A percentile compares a stretch with the other conserved stretches of the same genome.
phyloP scores from a whole-genome alignment of 2,888 invertebrate genomes.

The Lamproptera curius region DNA sequence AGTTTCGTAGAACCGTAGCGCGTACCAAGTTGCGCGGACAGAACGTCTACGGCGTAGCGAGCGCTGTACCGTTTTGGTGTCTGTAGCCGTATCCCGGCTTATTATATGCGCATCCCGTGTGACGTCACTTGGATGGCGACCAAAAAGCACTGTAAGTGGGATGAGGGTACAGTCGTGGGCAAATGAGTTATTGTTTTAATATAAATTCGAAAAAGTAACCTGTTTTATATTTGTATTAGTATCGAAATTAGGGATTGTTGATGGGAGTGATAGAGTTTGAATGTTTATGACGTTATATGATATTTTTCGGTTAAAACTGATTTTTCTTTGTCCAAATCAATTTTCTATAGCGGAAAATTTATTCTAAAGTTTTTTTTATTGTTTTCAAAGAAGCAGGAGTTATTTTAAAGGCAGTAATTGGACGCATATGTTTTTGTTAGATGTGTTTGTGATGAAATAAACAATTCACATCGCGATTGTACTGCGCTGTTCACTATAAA shows the following conservation, averaged over 20 bases:
- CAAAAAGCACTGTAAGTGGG: slow-evolving; percentile 52
- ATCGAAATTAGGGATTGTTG: slow-evolving; percentile 22
- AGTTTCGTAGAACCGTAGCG: slow-evolving; percentile 2
- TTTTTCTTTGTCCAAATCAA: background rate
- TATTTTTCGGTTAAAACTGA: background rate
- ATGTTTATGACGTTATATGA: no score
- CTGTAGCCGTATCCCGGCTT: slow-evolving; percentile 45
- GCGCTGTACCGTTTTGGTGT: slow-evolving; percentile 55
- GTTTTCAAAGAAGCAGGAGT: background rate
- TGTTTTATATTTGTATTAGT: slow-evolving; percentile 37
- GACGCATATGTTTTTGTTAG: slow-evolving; percentile 5
- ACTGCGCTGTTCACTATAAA: slow-evolving; percentile 19
- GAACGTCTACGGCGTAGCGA: slow-evolving; percentile 66
- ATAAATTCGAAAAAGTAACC: background rate
- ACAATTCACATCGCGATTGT: slow-evolving; percentile 23
- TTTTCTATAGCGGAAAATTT: background rate
- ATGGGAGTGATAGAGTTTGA: background rate
- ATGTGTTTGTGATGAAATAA: no score
- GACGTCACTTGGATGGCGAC: slow-evolving; percentile 60
- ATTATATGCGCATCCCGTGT: slow-evolving; percentile 37
- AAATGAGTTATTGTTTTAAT: no score
- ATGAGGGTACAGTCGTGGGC: slow-evolving; percentile 33
- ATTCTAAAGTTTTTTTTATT: background rate
- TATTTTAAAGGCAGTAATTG: background rate
- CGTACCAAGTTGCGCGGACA: slow-evolving; percentile 25